Conservation (phyloP, 2,888 invertebrate species). For the Mylabris sibirica region DNA sequence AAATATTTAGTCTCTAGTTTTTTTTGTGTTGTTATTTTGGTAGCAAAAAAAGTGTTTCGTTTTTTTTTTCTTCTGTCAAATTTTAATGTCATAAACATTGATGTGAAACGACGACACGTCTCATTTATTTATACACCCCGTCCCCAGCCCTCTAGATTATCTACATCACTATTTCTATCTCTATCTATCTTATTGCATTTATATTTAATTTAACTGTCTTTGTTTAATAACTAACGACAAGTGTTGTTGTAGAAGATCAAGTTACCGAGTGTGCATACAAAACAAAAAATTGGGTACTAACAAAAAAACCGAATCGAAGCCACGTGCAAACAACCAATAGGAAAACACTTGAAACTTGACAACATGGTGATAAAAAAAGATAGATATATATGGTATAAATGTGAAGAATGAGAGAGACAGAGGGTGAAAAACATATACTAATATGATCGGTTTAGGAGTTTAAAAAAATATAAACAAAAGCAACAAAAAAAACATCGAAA, state of each 20-base stretch:
- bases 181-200: too few relatives aligned
- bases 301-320: slow-evolving; percentile 12
- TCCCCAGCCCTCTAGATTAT: not conserved
- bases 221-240: slow-evolving; percentile 26
- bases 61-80: not conserved
- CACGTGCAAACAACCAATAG: slow-evolving; percentile 33
- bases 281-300: slow-evolving; percentile 24
- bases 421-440: not conserved
- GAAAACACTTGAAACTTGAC: slow-evolving; percentile 12
- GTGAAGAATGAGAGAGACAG: not conserved
- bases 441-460: too few relatives aligned
- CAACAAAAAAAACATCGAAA: not conserved
- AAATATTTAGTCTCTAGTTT: slow-evolving; percentile 12
- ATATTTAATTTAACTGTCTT: slow-evolving; percentile 7
- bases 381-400: not conserved
- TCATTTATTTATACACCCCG: slow-evolving; percentile 24
- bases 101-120: slow-evolving; percentile 28
- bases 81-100: slow-evolving; percentile 20
- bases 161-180: slow-evolving; percentile 18
- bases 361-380: not conserved
- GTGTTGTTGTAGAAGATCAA: slow-evolving; percentile 23
- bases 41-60: slow-evolving; percentile 13
- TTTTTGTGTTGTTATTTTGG: too few relatives aligned
- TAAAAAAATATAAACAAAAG: too few relatives aligned
- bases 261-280: slow-evolving; percentile 16